phyloP scores from a whole-genome alignment of 2,113 vertebrate species.

The Athene cunicularia region DNA sequence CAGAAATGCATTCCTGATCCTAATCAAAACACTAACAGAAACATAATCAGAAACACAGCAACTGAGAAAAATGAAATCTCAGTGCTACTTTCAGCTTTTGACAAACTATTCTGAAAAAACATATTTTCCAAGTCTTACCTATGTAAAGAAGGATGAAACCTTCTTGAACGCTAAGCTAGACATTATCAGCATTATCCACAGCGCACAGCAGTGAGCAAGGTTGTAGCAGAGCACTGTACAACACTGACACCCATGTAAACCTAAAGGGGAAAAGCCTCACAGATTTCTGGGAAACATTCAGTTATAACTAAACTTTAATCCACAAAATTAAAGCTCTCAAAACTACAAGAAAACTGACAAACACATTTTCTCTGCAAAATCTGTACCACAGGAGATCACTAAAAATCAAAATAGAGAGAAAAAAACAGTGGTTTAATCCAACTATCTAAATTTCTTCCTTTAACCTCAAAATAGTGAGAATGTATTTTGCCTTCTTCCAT shows the following conservation, averaged over 20 bases:
- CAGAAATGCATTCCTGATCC: background rate
- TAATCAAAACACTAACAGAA: background rate
- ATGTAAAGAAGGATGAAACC: background rate
- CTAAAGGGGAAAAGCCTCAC: background rate
- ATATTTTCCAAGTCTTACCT: background rate
- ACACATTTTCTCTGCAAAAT: background rate
- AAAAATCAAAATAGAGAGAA: background rate
- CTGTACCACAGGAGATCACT: background rate
- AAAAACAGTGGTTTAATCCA: background rate
- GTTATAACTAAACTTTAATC: background rate
- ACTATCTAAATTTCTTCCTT: background rate
- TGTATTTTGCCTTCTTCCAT: background rate
- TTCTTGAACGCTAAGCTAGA: background rate
- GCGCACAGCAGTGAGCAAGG: background rate
- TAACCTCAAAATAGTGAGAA: background rate
- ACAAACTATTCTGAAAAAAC: background rate
- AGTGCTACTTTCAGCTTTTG: background rate
- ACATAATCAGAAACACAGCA: background rate
- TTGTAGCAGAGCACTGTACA: background rate
- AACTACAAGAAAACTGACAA: background rate
- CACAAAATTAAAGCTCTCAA: background rate
- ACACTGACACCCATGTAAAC: background rate
- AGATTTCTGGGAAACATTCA: background rate
- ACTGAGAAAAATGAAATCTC: background rate
- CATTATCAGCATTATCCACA: background rate